Base-by-base conservation (phyloP, 2,113 vertebrate genomes). In the Lasiurus cinereus region DNA sequence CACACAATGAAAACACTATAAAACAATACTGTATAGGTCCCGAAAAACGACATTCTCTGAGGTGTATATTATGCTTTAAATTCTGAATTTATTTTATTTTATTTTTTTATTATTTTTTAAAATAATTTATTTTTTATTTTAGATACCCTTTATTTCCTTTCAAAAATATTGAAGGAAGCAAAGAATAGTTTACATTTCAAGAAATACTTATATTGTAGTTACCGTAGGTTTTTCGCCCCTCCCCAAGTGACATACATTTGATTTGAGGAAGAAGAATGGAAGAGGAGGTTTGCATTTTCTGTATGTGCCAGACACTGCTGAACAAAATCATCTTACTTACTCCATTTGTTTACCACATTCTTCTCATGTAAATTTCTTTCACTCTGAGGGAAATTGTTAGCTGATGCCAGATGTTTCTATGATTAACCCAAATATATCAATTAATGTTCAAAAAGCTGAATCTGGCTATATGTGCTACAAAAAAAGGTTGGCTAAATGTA, bases 301-400 rank as follows among this genome's bases (percentile, higher is more conserved):
- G 1, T 87, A 73, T 70, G 36, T 84, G 36, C 31, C 70, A 80
- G 43, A 39, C 13, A 64, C 15, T 54, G 21, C 12, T 73, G 29
- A 90, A 31, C 18, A 72, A 93, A 96, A 82, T 64, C 43, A 69
- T 50, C 73, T 39, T 82, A 18, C 21, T 73, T 36, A 52, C 2
- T 95, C 82, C 50, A 72, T 70, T 96, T 54, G 36, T 84, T 96
- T 91, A 67, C 11, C 19, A 13, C 3, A 56, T n/a, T 74, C 4
- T 80, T 66, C 70, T 39, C 50, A 73, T 70, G 21, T 76, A 86
- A 80, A 62, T 90, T 85, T 96, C 2, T 52, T 93, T 87, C 82
- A 84, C 2, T 33, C 19, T 13, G 91, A 91, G 43, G 39, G 21
- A 76, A 93, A 78, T 84, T 92, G 11, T 82, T 84, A 48, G 43